Conservation (phyloP, 2,113 vertebrate genomes). For the Thunnus maccoyii region DNA sequence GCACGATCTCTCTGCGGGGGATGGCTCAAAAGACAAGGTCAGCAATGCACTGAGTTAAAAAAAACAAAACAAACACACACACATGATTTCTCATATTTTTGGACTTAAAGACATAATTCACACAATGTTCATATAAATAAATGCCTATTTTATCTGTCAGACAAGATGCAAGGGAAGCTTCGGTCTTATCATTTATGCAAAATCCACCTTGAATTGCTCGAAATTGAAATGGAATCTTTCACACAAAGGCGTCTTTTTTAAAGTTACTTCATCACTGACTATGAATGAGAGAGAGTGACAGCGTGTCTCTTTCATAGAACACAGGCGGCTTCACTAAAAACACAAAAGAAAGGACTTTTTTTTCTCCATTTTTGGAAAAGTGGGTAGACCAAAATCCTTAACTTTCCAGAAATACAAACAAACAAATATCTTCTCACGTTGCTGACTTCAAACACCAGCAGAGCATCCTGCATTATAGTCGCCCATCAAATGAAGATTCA, state of each 20-base stretch:
- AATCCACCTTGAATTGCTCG: not conserved
- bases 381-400: constrained; percentile 25
- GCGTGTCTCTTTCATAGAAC: not conserved
- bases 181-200: not conserved
- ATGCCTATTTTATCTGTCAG: not conserved
- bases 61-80: constrained; percentile 14
- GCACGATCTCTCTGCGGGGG: constrained; percentile 50
- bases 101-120: not conserved
- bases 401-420: constrained; percentile 26
- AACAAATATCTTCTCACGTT: constrained; percentile 26
- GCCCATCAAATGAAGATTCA: constrained; percentile 23
- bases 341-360: constrained; percentile 18
- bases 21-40: constrained; percentile 66
- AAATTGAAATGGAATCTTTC: not conserved
- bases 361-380: not conserved
- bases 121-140: not conserved
- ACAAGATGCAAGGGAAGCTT: not conserved
- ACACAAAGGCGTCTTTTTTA: not conserved
- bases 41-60: constrained; percentile 36
- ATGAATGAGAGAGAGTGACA: not conserved
- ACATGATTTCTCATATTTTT: constrained; percentile 16
- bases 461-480: constrained; percentile 6
- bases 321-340: constrained; percentile 12
- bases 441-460: constrained; percentile 46
- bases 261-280: not conserved